phyloP scores from a whole-genome alignment of 2,888 invertebrate species.

The Busseola fusca region DNA sequence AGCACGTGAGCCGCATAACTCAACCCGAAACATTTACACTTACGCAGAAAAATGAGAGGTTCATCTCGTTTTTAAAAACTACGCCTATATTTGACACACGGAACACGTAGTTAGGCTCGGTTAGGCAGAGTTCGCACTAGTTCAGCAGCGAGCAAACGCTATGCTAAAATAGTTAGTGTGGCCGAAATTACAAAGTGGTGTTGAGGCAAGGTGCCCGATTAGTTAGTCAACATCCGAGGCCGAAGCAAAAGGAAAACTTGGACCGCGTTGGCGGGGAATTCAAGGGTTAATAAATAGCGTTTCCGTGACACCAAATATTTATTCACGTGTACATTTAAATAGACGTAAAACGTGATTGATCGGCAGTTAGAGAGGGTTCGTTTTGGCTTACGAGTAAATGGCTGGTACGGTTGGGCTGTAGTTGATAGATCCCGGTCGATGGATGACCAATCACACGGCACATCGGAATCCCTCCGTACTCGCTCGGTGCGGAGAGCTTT shows the following conservation, averaged over 20 bases:
- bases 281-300: slow-evolving; percentile 43
- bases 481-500: slow-evolving; percentile 32
- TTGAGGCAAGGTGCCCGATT: slow-evolving; percentile 38
- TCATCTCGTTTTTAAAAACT: slow-evolving; percentile 49
- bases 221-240: slow-evolving; percentile 45
- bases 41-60: slow-evolving; percentile 55
- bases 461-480: slow-evolving; percentile 28
- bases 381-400: slow-evolving; percentile 51
- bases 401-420: slow-evolving; percentile 38
- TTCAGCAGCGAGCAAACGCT: slow-evolving; percentile 22
- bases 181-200: slow-evolving; percentile 45
- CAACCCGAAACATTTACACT: slow-evolving; percentile 61
- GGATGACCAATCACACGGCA: slow-evolving; percentile 50
- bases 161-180: slow-evolving; percentile 47
- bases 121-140: slow-evolving; percentile 21
- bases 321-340: slow-evolving; percentile 51
- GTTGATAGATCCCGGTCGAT: slow-evolving; percentile 45
- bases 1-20: slow-evolving; percentile 73
- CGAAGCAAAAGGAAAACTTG: slow-evolving; percentile 46
- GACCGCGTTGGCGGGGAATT: slow-evolving; percentile 19
- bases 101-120: slow-evolving; percentile 14
- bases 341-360: slow-evolving; percentile 51
- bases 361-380: slow-evolving; percentile 42
- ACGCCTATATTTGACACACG: slow-evolving; percentile 25
- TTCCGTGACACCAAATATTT: slow-evolving; percentile 51